Percentiles rank a stretch among this genome's conserved stretches.
phyloP scores from a whole-genome alignment of 1,140 invertebrate genomes.

The Branchinecta lindahli region DNA sequence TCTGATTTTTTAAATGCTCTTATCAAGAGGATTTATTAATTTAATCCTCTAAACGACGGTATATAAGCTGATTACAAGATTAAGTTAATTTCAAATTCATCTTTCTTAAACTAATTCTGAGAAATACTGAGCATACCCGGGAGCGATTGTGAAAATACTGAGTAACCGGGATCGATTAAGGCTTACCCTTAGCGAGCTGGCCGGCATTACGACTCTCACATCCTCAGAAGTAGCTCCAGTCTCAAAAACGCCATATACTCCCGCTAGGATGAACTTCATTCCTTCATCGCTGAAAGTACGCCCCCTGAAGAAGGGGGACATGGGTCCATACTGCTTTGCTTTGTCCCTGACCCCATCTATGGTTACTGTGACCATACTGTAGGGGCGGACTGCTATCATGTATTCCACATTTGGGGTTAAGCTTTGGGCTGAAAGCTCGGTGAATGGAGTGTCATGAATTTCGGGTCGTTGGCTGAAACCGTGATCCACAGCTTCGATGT shows the following conservation, averaged over 20 bases:
- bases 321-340: conserved; percentile 6
- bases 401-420: not conserved
- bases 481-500: not conserved
- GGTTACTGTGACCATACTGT: too few relatives aligned
- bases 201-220: not conserved
- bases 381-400: not conserved
- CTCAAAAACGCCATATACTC: not conserved
- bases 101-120: too few relatives aligned
- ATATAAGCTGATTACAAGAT: too few relatives aligned
- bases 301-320: not conserved
- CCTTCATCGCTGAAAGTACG: not conserved
- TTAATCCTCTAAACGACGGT: too few relatives aligned
- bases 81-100: too few relatives aligned
- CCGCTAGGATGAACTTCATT: not conserved
- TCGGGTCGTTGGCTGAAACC: not conserved
- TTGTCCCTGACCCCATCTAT: not conserved
- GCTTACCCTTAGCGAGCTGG: not conserved
- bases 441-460: not conserved
- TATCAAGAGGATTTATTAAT: too few relatives aligned
- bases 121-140: too few relatives aligned
- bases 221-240: not conserved
- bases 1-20: too few relatives aligned
- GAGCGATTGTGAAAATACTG: too few relatives aligned
- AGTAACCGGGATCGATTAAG: not conserved
- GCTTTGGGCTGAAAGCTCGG: not conserved